Evolutionary conservation across 1,140 invertebrate species (phyloP).

Genomic region (Bombus vancouverensis): DNA sequence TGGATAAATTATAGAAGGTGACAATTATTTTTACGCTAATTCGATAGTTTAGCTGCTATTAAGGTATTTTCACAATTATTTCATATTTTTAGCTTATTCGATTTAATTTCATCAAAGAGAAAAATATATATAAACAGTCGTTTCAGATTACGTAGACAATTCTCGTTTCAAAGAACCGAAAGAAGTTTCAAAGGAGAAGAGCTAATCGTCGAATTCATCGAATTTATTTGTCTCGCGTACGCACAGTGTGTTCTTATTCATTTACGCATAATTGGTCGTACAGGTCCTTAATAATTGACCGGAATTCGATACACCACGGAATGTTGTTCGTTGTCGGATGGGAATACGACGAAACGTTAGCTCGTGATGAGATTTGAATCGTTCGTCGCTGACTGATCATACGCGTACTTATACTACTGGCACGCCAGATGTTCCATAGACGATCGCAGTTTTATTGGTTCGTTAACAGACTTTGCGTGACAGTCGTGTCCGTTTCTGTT

Average conservation of each 20-base stretch:
- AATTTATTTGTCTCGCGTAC: too few relatives aligned
- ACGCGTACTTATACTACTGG: constrained; percentile 22
- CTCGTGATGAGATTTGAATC: background rate
- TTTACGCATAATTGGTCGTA: background rate
- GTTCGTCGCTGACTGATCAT: constrained; percentile 11
- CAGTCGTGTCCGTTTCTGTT: background rate
- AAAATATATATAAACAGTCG: too few relatives aligned
- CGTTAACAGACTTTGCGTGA: background rate
- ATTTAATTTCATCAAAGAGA: background rate
- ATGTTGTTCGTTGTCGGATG: background rate
- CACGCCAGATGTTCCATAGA: background rate
- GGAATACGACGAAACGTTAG: background rate
- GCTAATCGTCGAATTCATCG: too few relatives aligned
- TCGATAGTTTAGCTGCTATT: background rate
- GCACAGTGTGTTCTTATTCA: too few relatives aligned
- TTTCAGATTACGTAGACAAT: too few relatives aligned
- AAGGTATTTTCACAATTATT: background rate
- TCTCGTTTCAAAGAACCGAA: background rate
- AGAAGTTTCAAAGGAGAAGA: rapidly evolving
- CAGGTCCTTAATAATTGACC: background rate
- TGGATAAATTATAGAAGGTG: background rate
- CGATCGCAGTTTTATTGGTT: background rate
- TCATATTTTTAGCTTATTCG: background rate
- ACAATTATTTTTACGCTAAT: background rate
- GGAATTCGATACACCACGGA: background rate